Percentiles rank a stretch among this genome's conserved stretches.
Evolutionary conservation across 2,113 vertebrate genomes (phyloP).

Genomic region (Plotosus lineatus): DNA sequence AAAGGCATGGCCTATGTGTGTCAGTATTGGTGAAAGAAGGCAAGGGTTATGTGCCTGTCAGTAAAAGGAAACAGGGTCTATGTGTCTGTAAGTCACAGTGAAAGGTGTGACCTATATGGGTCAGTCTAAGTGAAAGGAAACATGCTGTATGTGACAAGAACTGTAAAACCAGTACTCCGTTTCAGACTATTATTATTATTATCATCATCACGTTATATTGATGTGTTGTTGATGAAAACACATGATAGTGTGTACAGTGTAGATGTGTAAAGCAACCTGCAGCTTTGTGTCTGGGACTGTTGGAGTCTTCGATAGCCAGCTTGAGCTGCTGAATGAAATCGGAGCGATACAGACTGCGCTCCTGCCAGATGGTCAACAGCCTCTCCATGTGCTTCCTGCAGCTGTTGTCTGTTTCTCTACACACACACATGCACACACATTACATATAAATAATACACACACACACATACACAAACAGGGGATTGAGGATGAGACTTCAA

Average conservation of each 20-base stretch:
- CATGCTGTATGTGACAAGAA: neutral
- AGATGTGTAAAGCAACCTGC: conserved; percentile 73
- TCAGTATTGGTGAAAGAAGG: no score
- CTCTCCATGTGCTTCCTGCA: conserved; percentile 96
- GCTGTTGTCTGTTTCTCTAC: conserved; percentile 89
- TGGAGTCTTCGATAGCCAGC: conserved; percentile 92
- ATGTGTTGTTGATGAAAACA: neutral
- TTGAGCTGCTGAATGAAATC: conserved; percentile 98
- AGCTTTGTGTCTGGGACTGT: conserved; percentile 81
- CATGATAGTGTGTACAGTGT: neutral
- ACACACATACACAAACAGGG: neutral
- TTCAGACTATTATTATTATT: no score
- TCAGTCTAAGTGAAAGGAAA: neutral
- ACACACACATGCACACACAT: neutral
- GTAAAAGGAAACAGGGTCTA: neutral
- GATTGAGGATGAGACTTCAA: neutral
- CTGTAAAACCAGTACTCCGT: no score
- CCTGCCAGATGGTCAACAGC: conserved; percentile 97
- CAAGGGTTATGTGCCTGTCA: no score
- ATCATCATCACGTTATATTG: no score
- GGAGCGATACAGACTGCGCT: conserved; percentile 86
- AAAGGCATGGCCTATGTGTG: no score
- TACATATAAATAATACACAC: no score
- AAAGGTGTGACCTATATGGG: neutral
- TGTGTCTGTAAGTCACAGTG: neutral